phyloP scores from a whole-genome alignment of 2,888 invertebrate species.

The Pseudoips prasinana region DNA sequence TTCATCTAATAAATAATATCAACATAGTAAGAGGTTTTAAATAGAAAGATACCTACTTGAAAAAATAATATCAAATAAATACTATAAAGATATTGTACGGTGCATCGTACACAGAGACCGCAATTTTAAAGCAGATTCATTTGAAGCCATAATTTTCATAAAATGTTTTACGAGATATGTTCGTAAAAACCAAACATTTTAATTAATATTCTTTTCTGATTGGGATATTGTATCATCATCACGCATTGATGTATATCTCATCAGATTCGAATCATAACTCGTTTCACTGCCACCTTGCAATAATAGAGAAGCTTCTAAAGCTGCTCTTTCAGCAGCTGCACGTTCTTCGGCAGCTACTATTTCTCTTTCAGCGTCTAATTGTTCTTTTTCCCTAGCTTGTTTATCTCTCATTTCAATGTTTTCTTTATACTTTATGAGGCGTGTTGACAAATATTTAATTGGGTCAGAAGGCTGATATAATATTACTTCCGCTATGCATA shows the following conservation, averaged over 20 bases:
- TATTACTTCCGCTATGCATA: conserved; percentile 66
- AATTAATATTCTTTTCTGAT: too few relatives aligned
- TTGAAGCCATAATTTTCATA: too few relatives aligned
- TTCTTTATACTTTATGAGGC: conserved; percentile 61
- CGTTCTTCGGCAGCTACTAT: conserved; percentile 56
- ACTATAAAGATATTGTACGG: too few relatives aligned
- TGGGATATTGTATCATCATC: conserved; percentile 29
- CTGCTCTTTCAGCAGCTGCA: conserved; percentile 56
- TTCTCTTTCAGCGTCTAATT: conserved; percentile 57
- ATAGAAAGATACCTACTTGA: too few relatives aligned
- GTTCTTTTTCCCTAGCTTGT: conserved; percentile 53
- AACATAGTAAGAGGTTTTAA: too few relatives aligned
- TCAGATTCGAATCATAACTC: conserved; percentile 66
- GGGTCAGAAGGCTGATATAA: conserved; percentile 70
- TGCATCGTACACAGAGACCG: too few relatives aligned
- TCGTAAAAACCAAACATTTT: too few relatives aligned
- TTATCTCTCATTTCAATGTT: conserved; percentile 62
- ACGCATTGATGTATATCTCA: conserved; percentile 49
- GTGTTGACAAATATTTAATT: conserved; percentile 58
- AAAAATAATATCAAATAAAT: too few relatives aligned
- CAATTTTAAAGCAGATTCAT: too few relatives aligned
- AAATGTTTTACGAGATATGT: too few relatives aligned
- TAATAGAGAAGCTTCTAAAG: conserved; percentile 49
- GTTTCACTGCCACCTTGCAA: conserved; percentile 65
- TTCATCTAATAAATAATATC: too few relatives aligned